A percentile compares a stretch with the other conserved stretches of the same genome.
phyloP scores from a whole-genome alignment of 2,888 invertebrate species.

The Agrochola circellaris region DNA sequence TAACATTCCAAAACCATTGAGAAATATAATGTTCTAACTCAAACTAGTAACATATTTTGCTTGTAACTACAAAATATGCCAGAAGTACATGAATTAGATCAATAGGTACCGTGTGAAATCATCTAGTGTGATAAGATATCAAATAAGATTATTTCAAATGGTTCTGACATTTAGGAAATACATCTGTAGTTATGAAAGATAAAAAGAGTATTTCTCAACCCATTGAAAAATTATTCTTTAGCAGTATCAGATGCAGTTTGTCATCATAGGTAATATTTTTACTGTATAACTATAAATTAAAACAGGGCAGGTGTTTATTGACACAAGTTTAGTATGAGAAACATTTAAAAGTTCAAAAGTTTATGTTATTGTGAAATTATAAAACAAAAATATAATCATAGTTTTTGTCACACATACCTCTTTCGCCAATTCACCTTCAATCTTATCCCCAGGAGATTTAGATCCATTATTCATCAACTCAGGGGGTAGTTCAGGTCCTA shows the following conservation, averaged over 20 bases:
- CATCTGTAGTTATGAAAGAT: conserved; percentile 2
- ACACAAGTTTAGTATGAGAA: too few species aligned
- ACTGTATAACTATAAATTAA: too few species aligned
- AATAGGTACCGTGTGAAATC: conserved; percentile 55
- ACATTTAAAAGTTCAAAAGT: too few species aligned
- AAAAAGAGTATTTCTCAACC: conserved; percentile 59
- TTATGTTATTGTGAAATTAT: too few species aligned
- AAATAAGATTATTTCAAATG: conserved; percentile 67
- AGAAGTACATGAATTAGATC: conserved; percentile 64
- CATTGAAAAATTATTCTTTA: conserved; percentile 72
- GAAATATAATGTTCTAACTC: conserved; percentile 56
- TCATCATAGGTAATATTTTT: conserved; percentile 77
- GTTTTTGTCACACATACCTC: conserved; percentile 69
- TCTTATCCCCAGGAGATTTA: conserved; percentile 67
- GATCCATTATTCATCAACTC: conserved; percentile 65
- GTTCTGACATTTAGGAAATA: conserved; percentile 21
- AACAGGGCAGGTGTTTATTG: too few species aligned
- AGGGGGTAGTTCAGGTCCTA: conserved; percentile 85
- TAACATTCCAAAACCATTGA: conserved; percentile 74
- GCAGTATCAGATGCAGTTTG: conserved; percentile 75
- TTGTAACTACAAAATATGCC: conserved; percentile 65
- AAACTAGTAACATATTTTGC: conserved; percentile 66
- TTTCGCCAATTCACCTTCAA: conserved; percentile 56
- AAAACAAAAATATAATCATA: background rate
- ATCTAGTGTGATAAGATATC: conserved; percentile 34